phyloP scores from a whole-genome alignment of 2,888 invertebrate species.

The Rhagonycha fulva region DNA sequence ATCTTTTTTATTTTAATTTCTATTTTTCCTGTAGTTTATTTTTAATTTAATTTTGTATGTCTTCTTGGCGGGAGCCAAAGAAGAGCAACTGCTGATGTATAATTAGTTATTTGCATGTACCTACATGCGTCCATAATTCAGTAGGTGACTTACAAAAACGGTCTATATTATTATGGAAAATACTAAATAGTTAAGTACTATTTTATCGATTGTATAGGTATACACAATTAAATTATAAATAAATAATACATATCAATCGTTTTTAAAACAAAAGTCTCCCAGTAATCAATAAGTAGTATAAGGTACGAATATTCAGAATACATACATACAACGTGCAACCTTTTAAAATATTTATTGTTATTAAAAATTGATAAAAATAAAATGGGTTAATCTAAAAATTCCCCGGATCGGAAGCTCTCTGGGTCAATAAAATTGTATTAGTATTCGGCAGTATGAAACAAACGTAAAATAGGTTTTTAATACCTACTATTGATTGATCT shows the following conservation, averaged over 20 bases:
- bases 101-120: too few species aligned
- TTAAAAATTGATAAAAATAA: too few species aligned
- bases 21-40: neutral
- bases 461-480: too few species aligned
- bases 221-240: neutral
- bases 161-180: neutral
- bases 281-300: neutral
- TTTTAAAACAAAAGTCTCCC: neutral
- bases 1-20: neutral
- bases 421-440: too few species aligned
- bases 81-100: neutral
- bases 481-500: too few species aligned
- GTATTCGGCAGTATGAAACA: too few species aligned
- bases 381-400: too few species aligned
- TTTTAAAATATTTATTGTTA: too few species aligned
- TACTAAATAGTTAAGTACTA: neutral
- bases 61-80: neutral
- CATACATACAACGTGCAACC: too few species aligned
- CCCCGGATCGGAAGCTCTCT: too few species aligned
- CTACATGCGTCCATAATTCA: too few species aligned
- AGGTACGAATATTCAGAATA: too few species aligned
- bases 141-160: neutral
- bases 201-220: neutral
- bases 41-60: neutral
- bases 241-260: neutral